A percentile compares a stretch with the other conserved stretches of the same genome.
These are phyloP conservation scores for Diarsia mendica DNA, from an alignment of 2,888 invertebrate genomes.

Conservation along the genomic window DNA sequence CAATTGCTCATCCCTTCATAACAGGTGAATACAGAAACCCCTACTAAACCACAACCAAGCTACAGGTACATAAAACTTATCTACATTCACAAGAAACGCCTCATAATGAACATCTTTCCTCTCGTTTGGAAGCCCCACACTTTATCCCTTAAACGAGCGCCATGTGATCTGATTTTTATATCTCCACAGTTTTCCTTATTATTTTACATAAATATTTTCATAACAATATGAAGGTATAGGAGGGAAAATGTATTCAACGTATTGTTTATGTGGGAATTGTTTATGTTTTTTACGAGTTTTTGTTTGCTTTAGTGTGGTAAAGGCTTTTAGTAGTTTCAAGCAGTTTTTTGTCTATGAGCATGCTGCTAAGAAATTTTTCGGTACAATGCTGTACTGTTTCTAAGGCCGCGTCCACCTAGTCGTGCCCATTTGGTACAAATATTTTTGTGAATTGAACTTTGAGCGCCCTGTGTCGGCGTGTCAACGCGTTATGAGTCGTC, in stretches of 20 bases:
- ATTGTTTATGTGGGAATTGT: conserved; percentile 37
- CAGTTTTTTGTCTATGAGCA: background rate
- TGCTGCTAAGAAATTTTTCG: background rate
- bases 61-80: conserved; percentile 55
- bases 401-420: background rate
- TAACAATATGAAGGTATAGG: conserved; percentile 20
- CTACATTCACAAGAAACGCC: conserved; percentile 36
- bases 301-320: background rate
- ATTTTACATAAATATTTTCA: conserved; percentile 49
- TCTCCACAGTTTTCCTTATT: conserved; percentile 50
- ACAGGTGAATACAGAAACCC: conserved; percentile 4
- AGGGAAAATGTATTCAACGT: conserved; percentile 30
- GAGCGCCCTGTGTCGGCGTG: background rate
- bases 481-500: too few species aligned
- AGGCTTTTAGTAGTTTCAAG: background rate
- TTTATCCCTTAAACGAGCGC: conserved; percentile 45
- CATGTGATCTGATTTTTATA: conserved; percentile 59
- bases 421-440: too few species aligned
- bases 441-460: background rate
- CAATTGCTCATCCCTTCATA: background rate
- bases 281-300: conserved; percentile 26
- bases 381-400: background rate
- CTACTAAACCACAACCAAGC: conserved; percentile 9
- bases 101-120: conserved; percentile 46
- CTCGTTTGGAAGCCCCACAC: conserved; percentile 28